Base-by-base conservation (phyloP, 2,113 vertebrate species). In the Chionodraco myersi region DNA sequence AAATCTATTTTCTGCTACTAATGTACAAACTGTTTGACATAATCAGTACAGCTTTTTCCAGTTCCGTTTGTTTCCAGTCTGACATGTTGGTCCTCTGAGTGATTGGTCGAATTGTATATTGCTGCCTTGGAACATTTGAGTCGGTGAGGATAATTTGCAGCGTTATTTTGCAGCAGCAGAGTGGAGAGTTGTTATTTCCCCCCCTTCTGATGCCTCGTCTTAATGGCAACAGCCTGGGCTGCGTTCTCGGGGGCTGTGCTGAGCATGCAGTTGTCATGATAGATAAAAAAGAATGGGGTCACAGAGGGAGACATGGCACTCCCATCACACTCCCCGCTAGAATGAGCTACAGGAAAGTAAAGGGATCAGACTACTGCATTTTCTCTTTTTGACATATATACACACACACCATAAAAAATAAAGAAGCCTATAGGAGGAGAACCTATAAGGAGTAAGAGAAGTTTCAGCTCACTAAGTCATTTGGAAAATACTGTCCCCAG, bases 201-300 rank as follows among this genome's bases (percentile, higher is more conserved):
- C n/a, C 0, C 11, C 54, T 82, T 93, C 79, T 92, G 92, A 90
- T 84, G 82, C 89, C 79, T 90, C 44, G 15, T 88, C 79, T 88
- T 87, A 89, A 91, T 88, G 74, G 83, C 77, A 83, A 76, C 89
- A 87, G 87, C 83, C 80, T 72, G 83, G 60, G 72, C 79, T 74
- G 72, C 36, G 15, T 87, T 88, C 83, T 92, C 72, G 16, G 84
- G 76, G 86, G 81, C 85, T 80, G 77, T 87, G 88, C 91, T 88
- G 90, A 94, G 84, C 88, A 91, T 88, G 90, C 89, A 91, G 82
- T 92, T 92, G 89, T 92, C 89, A 91, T 81, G 84, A 91, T 86
- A 86, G 91, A 91, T 93, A 82, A 88, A 88, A 91, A 80, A 79
- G 80, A 88, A 90, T 76, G 75, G 84, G 89, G 89, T 93, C 92